These are phyloP conservation scores for Heliornis fulica DNA, from an alignment of 2,113 vertebrate genomes.

Conservation along the genomic window DNA sequence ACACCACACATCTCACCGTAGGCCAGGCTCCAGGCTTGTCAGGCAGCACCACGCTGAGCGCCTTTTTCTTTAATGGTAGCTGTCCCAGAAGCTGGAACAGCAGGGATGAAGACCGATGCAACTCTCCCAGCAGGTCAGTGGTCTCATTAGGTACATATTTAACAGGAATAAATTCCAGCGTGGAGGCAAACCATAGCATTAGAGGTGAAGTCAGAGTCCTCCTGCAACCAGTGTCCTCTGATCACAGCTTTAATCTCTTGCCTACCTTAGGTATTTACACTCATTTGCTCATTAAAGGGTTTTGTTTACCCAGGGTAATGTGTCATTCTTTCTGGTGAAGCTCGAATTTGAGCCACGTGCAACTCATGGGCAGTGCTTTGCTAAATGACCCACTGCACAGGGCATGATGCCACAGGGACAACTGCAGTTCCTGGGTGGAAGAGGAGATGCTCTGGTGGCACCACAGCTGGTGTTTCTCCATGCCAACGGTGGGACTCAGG, in stretches of 20 bases:
- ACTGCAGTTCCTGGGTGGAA: background rate
- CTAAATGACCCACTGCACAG: background rate
- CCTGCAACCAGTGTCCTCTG: background rate
- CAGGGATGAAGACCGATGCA: background rate
- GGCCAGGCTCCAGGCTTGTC: background rate
- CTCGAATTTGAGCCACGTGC: background rate
- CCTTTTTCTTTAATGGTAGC: background rate
- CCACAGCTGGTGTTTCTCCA: background rate
- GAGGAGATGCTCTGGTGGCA: background rate
- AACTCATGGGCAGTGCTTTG: background rate
- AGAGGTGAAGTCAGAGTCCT: background rate
- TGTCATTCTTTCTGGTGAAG: background rate
- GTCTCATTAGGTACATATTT: constrained; percentile 6
- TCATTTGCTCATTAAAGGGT: background rate
- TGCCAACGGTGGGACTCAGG: background rate
- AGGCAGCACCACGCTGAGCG: background rate
- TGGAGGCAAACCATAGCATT: background rate
- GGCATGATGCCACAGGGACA: background rate
- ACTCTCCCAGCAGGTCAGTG: background rate
- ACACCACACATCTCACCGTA: background rate
- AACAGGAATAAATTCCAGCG: background rate
- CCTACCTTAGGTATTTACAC: background rate
- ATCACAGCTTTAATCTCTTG: background rate
- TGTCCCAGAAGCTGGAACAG: background rate
- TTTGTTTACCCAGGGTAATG: background rate